Evolutionary conservation across 2,797 vertebrate species (phyloP).

Genomic region (Cryptoblepharus egeriae): DNA sequence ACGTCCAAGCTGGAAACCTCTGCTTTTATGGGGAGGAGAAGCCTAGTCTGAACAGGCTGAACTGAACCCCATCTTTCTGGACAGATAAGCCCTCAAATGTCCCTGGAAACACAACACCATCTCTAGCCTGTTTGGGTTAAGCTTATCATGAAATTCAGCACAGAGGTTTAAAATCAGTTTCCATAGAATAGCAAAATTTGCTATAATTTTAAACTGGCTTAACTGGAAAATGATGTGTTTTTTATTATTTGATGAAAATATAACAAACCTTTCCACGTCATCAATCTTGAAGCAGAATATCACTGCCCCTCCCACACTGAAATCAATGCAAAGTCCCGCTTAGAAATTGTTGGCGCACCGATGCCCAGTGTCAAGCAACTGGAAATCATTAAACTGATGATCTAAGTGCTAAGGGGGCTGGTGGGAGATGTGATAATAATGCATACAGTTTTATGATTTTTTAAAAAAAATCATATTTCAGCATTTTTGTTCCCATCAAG

Average conservation of each 20-base stretch:
- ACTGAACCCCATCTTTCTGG: no score
- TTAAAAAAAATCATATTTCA: slow-evolving; percentile 72
- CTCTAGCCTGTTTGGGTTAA: background rate
- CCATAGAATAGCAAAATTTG: slow-evolving; percentile 50
- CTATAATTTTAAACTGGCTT: slow-evolving; percentile 65
- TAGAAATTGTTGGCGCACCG: slow-evolving; percentile 52
- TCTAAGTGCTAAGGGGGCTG: slow-evolving; percentile 67
- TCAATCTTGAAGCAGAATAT: slow-evolving; percentile 31
- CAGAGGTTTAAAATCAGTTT: slow-evolving; percentile 3
- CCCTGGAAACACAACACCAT: no score
- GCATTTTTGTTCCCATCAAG: slow-evolving; percentile 64
- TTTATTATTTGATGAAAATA: slow-evolving; percentile 61
- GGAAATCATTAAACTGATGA: slow-evolving; percentile 76
- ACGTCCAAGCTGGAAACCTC: no score
- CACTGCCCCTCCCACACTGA: background rate
- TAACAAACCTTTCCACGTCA: background rate
- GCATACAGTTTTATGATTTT: slow-evolving; percentile 71
- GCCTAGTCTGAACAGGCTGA: no score
- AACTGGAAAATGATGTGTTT: slow-evolving; percentile 59
- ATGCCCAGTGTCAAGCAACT: slow-evolving; percentile 60
- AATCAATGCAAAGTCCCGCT: slow-evolving; percentile 47
- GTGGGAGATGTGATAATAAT: slow-evolving; percentile 55
- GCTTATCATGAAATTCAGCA: background rate
- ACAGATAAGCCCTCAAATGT: no score
- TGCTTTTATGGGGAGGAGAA: no score